These are phyloP conservation scores for Sarcophaga caerulescens DNA, from an alignment of 2,888 invertebrate genomes.

Conservation along the genomic window DNA sequence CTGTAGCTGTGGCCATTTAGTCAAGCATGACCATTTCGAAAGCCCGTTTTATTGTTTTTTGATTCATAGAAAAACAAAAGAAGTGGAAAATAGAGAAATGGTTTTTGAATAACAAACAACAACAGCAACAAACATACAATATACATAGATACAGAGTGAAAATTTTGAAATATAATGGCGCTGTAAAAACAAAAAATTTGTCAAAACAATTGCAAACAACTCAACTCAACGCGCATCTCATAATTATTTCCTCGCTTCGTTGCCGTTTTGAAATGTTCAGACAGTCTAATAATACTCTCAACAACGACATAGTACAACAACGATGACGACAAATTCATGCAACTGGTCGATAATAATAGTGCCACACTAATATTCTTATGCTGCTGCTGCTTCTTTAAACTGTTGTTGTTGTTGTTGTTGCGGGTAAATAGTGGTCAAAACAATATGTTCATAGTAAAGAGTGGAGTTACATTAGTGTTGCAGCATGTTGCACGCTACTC, in stretches of 20 bases:
- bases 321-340: constrained; percentile 61
- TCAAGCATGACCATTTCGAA: constrained; percentile 62
- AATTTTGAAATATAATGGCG: constrained; percentile 22
- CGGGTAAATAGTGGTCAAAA: constrained; percentile 53
- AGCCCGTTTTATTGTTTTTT: constrained; percentile 32
- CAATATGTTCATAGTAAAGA: background rate
- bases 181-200: constrained; percentile 30
- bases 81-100: constrained; percentile 44
- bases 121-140: background rate
- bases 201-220: constrained; percentile 69
- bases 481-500: constrained; percentile 65
- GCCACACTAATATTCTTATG: constrained; percentile 11
- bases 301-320: constrained; percentile 18
- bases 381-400: background rate
- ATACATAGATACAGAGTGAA: background rate
- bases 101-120: constrained; percentile 27
- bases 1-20: constrained; percentile 9
- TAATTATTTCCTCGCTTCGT: constrained; percentile 72
- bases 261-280: constrained; percentile 71
- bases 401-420: background rate
- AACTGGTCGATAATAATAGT: constrained; percentile 45
- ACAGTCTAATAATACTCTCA: constrained; percentile 70
- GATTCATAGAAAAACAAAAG: constrained; percentile 39
- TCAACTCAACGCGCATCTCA: constrained; percentile 71
- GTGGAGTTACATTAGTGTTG: constrained; percentile 17